A percentile compares a stretch with the other conserved stretches of the same genome.
phyloP scores from a whole-genome alignment of 2,888 invertebrate genomes.

The Aporophyla lueneburgensis region DNA sequence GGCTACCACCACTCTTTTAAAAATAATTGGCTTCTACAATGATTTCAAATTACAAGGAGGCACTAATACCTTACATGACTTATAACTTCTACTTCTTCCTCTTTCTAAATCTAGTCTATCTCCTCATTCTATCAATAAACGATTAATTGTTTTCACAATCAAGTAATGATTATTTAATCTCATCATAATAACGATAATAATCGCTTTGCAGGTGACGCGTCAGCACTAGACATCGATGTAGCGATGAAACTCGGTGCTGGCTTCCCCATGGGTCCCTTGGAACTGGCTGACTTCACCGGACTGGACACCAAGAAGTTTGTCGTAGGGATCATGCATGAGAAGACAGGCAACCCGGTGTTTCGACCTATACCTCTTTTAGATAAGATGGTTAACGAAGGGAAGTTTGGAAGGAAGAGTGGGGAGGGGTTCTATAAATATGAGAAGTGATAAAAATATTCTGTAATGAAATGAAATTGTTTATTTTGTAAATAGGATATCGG shows the following conservation, averaged over 20 bases:
- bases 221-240: slow-evolving; percentile 94
- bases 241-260: slow-evolving; percentile 97
- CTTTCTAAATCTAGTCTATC: neutral
- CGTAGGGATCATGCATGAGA: slow-evolving; percentile 92
- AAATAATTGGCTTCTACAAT: too few relatives aligned
- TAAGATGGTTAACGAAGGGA: slow-evolving; percentile 93
- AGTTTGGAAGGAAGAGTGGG: slow-evolving; percentile 94
- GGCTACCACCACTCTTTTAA: too few relatives aligned
- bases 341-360: slow-evolving; percentile 84
- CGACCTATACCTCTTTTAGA: slow-evolving; percentile 91
- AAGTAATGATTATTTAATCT: slow-evolving; percentile 4
- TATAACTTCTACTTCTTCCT: neutral
- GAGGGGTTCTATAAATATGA: slow-evolving; percentile 95
- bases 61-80: neutral
- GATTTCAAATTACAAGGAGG: too few relatives aligned
- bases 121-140: slow-evolving; percentile 1
- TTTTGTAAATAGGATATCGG: too few relatives aligned
- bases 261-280: slow-evolving; percentile 97
- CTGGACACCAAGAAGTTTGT: slow-evolving; percentile 93
- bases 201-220: slow-evolving; percentile 91
- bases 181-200: neutral
- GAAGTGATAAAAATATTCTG: slow-evolving; percentile 39
- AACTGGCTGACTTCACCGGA: slow-evolving; percentile 96
- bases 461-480: neutral
- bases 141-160: neutral